Evolutionary conservation across 2,797 vertebrate species (phyloP).

Genomic region (Rhynchotus rufescens): DNA sequence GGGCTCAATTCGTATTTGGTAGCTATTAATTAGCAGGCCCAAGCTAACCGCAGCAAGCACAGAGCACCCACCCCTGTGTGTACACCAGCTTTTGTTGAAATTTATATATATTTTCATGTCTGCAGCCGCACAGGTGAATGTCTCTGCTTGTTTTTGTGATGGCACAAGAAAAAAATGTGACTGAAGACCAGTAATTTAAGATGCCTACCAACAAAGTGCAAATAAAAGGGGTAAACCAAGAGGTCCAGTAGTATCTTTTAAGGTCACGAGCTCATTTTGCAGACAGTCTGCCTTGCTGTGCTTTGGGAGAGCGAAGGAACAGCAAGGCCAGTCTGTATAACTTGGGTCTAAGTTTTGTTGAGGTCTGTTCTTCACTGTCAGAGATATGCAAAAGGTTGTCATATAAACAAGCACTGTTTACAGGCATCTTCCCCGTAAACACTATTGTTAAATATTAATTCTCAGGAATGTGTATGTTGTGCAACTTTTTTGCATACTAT

Average conservation of each 20-base stretch:
- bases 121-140: not conserved
- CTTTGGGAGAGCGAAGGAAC: not conserved
- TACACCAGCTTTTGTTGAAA: not conserved
- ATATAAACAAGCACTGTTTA: not conserved
- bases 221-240: not conserved
- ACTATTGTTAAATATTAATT: slow-evolving; percentile 66
- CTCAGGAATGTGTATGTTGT: slow-evolving; percentile 26
- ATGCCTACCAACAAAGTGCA: not conserved
- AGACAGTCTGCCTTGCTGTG: not conserved
- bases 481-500: not conserved
- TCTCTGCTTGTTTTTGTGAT: not conserved
- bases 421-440: not conserved
- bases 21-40: not conserved
- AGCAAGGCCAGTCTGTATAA: not conserved
- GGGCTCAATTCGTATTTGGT: not conserved
- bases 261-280: not conserved
- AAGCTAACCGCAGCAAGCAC: not conserved
- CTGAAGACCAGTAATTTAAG: not conserved
- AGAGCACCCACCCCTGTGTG: fast-evolving
- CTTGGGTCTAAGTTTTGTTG: not conserved
- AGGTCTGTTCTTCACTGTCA: not conserved
- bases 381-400: not conserved
- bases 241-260: not conserved
- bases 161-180: not conserved
- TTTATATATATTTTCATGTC: not conserved